These are phyloP conservation scores for Plagodis dolabraria DNA, from an alignment of 2,888 invertebrate genomes.

Conservation along the genomic window DNA sequence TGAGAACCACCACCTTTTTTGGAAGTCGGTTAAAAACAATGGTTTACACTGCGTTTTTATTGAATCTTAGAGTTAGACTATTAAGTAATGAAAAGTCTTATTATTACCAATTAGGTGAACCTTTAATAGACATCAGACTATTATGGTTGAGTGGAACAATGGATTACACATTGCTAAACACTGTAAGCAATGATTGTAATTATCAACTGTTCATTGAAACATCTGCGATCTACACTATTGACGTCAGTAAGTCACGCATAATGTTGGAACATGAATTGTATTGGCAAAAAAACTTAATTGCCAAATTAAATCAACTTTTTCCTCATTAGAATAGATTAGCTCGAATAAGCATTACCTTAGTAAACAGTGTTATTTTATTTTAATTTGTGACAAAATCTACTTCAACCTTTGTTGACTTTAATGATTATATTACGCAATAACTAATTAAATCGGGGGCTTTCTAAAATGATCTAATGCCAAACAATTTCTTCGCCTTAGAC, in stretches of 20 bases:
- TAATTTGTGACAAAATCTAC: background rate
- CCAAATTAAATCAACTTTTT: too few species aligned
- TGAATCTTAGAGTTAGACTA: too few species aligned
- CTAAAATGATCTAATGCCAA: constrained; percentile 36
- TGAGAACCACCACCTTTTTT: too few species aligned
- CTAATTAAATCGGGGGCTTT: constrained; percentile 39
- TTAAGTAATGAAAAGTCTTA: too few species aligned
- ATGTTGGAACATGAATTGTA: background rate
- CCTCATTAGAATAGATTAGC: too few species aligned
- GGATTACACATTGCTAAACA: constrained; percentile 7
- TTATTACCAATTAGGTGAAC: background rate
- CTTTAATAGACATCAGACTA: constrained; percentile 1
- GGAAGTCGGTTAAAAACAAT: too few species aligned
- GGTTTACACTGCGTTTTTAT: too few species aligned
- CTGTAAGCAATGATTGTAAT: background rate
- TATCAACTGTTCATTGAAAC: background rate
- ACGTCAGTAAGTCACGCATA: constrained; percentile 1
- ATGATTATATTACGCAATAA: constrained; percentile 21
- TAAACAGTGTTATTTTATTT: background rate
- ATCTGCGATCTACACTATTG: background rate
- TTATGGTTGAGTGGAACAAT: constrained; percentile 11
- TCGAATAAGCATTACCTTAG: background rate
- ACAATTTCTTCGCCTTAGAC: constrained; percentile 15
- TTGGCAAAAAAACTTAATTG: too few species aligned
- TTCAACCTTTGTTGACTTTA: background rate